Evolutionary conservation across 53 echinoderm and acorn worm species (phyloP), one percentile per base, ranked within the genome.

Genomic region (Arbacia lixula): DNA sequence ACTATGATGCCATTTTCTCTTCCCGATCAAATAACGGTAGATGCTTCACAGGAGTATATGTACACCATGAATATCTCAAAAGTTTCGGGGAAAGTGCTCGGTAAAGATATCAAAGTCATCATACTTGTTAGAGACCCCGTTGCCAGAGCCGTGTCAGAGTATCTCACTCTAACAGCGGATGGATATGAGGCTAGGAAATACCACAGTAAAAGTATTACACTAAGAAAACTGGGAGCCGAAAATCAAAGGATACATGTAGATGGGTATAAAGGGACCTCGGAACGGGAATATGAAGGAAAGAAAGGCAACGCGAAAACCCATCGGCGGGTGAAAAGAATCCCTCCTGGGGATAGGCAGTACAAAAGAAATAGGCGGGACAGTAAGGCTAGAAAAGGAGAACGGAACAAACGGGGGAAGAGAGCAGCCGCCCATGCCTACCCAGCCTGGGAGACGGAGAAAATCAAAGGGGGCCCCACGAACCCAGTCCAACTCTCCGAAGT

Each of bases 71-170:
- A 53, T 33, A 8, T 30, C 2, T 33, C 74, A 4, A 52, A 74
- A 10, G 5, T 12, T 9, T 24, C 10, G 17, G 5, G 33, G 35
- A 1, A 9, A 51, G 34, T 26, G 16, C 26, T 53, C 34, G 35
- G 36, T 25, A n/a, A 35, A 14, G 58, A 77, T 12, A 16, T 38
- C 12, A 77, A 77, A 14, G 11, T 77, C 26, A 77, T 77, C 58
- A 12, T 58, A 57, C 58, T 77, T 3, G 2, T 77, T 14, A 36
- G 77, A 38, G 77, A 77, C 54, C 77, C 77, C 1, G 77, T 77
- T 12, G 77, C 77, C 1, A 56, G 77, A 39, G 77, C 77, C 37
- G 38, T 77, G 77, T 36, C 77, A 2, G 77, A 77, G 39, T 77
- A 77, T 34, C 12, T 77, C 57, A 58, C 38, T 12, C 58, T 77